Percentiles rank a stretch among this genome's conserved stretches.
These are phyloP conservation scores for Melanotaenia trifasciata DNA, from an alignment of 2,797 vertebrate genomes.

Conservation along the genomic window DNA sequence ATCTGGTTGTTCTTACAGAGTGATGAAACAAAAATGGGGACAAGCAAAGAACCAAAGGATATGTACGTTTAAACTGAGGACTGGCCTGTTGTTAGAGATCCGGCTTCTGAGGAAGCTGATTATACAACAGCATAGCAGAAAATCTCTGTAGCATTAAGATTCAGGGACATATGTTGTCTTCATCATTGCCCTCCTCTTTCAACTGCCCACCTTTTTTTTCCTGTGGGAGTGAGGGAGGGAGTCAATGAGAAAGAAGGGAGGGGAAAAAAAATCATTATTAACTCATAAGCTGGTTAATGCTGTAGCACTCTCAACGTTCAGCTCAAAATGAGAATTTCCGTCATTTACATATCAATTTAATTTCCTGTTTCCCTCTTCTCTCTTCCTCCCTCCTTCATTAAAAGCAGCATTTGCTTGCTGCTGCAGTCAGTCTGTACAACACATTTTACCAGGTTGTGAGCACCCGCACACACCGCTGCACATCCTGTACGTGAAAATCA, in stretches of 20 bases:
- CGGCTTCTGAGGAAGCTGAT: slow-evolving; percentile 68
- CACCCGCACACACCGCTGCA: neutral
- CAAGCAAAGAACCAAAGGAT: slow-evolving; percentile 22
- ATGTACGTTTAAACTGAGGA: slow-evolving; percentile 46
- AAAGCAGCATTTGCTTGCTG: slow-evolving; percentile 71
- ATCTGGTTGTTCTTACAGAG: slow-evolving; percentile 74
- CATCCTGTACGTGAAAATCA: neutral
- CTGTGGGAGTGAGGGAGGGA: slow-evolving; percentile 28
- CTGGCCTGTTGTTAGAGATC: slow-evolving; percentile 55
- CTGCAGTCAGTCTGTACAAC: slow-evolving; percentile 73
- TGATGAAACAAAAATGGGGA: slow-evolving; percentile 5
- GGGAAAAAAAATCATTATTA: slow-evolving; percentile 72
- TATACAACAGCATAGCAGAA: slow-evolving; percentile 64
- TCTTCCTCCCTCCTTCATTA: slow-evolving; percentile 70
- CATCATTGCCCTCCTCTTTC: slow-evolving; percentile 59
- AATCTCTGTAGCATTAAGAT: slow-evolving; percentile 66
- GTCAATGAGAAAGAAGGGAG: slow-evolving; percentile 31
- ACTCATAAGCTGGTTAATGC: slow-evolving; percentile 84
- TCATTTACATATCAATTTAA: slow-evolving; percentile 87
- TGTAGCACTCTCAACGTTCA: slow-evolving; percentile 81
- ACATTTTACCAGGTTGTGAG: slow-evolving; percentile 57
- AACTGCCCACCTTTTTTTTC: slow-evolving; percentile 31
- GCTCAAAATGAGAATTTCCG: slow-evolving; percentile 82
- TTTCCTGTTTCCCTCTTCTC: slow-evolving; percentile 73
- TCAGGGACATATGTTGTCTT: slow-evolving; percentile 78